Evolutionary conservation across 2,888 invertebrate genomes (phyloP).

Genomic region (Dynastes maya): DNA sequence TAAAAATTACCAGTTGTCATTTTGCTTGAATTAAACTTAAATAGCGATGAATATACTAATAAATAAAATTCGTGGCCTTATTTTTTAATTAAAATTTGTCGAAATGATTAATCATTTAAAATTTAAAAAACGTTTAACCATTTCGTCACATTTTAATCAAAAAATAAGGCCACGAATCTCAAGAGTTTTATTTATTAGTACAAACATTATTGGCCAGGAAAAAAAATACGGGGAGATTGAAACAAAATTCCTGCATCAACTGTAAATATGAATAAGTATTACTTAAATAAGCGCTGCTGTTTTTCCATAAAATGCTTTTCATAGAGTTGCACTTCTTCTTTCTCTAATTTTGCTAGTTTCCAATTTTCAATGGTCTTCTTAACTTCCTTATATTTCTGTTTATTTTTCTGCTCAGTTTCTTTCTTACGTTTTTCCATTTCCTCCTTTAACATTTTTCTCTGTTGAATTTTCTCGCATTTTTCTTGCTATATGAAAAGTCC

Average conservation of each 20-base stretch:
- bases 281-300: constrained; percentile 43
- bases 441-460: constrained; percentile 58
- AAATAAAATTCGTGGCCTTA: too few relatives aligned
- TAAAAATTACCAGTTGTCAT: too few relatives aligned
- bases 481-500: constrained; percentile 34
- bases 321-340: constrained; percentile 55
- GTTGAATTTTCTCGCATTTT: constrained; percentile 46
- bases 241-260: not conserved
- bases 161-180: too few relatives aligned
- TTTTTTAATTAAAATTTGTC: too few relatives aligned
- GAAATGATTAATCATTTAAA: too few relatives aligned
- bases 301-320: constrained; percentile 54
- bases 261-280: constrained; percentile 22
- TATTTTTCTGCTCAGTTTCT: constrained; percentile 59
- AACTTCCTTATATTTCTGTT: constrained; percentile 59
- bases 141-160: too few relatives aligned
- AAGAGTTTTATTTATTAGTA: too few relatives aligned
- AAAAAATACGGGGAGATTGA: too few relatives aligned
- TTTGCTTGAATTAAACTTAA: too few relatives aligned
- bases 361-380: constrained; percentile 60
- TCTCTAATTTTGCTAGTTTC: constrained; percentile 57
- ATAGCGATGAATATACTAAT: too few relatives aligned
- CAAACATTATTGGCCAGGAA: too few relatives aligned
- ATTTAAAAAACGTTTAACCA: too few relatives aligned
- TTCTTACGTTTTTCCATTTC: constrained; percentile 63